These are phyloP conservation scores for Tipula helvola DNA, from an alignment of 2,888 invertebrate species.

Conservation along the genomic window DNA sequence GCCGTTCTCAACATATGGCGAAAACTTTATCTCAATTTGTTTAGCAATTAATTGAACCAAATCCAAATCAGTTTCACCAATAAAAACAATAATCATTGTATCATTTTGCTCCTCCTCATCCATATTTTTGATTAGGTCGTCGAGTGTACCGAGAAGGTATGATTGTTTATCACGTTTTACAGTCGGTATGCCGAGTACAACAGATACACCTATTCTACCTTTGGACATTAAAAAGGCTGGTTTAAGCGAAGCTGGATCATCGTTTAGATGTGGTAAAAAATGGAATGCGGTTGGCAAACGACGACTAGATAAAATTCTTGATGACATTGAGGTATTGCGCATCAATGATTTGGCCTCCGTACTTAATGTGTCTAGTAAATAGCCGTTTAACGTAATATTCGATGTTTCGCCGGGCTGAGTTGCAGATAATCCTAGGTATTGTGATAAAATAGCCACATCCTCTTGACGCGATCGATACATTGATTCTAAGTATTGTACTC, in stretches of 20 bases:
- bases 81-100: conserved; percentile 70
- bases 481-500: conserved; percentile 64
- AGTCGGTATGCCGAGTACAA: conserved; percentile 77
- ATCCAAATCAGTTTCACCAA: conserved; percentile 74
- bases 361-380: conserved; percentile 32
- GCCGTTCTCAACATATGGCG: conserved; percentile 59
- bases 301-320: conserved; percentile 40
- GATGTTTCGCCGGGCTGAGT: conserved; percentile 16
- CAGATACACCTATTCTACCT: conserved; percentile 59
- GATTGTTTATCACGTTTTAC: conserved; percentile 78
- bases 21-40: conserved; percentile 65
- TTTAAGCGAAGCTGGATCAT: conserved; percentile 60
- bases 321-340: conserved; percentile 38
- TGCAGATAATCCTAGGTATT: conserved; percentile 44
- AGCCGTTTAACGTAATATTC: conserved; percentile 17
- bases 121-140: conserved; percentile 72
- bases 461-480: conserved; percentile 65
- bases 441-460: conserved; percentile 56
- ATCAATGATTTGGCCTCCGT: conserved; percentile 36
- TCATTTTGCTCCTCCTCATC: conserved; percentile 57
- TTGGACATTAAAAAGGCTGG: conserved; percentile 68
- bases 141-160: conserved; percentile 73
- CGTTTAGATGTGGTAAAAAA: conserved; percentile 76
- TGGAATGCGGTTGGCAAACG: conserved; percentile 70
- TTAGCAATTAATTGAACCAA: conserved; percentile 62